Base-by-base conservation (phyloP, 2,888 invertebrate species). In the Polydesmus complanatus region DNA sequence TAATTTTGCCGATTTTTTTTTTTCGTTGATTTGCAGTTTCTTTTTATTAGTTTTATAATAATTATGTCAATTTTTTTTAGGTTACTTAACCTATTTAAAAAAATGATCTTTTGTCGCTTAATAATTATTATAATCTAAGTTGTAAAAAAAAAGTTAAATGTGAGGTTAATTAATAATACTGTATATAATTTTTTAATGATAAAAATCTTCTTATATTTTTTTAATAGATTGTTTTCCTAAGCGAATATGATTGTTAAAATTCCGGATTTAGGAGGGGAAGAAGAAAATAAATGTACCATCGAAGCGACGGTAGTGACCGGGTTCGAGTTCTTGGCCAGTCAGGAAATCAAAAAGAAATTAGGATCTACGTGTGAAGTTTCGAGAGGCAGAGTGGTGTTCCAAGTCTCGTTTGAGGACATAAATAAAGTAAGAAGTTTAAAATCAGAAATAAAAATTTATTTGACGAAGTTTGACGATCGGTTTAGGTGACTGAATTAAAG, bases 401-500 rank as follows among this genome's bases (percentile, higher is more conserved):
- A 61, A 22, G 55, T 62, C 3, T 22, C 37, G 2, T 37, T 60
- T 19, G 54, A 22, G 21, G 2, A 49, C 14, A 25, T 49, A 11
- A 25, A 21, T 23, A 22, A 57, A 23, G 57, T 57, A 49, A 19
- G n/a, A n/a, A 5, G 14, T 37, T 8, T 5, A 5, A 37, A 21
- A 27, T 8, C 21, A 11, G 18, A 11, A 11, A 18, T n/a, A n/a
- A 54, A 54, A 22, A 14, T 21, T 11, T 21, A 11, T 26, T 26
- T 19, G 5, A 25, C 54, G 23, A 11, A 56, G 47, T 56, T 47
- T 47, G n/a, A 11, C 25, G n/a, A n/a, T 53, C 18, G 21, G 18
- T 51, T 11, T 25, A 74, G 73, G 68, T 72, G 5, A 59, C 70
- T 50, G 65, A 69, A 5, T 66, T 75, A 11, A 68, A 69, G 25